Conservation (phyloP, 1,140 invertebrate species). For the Xylocopa sonorina region DNA sequence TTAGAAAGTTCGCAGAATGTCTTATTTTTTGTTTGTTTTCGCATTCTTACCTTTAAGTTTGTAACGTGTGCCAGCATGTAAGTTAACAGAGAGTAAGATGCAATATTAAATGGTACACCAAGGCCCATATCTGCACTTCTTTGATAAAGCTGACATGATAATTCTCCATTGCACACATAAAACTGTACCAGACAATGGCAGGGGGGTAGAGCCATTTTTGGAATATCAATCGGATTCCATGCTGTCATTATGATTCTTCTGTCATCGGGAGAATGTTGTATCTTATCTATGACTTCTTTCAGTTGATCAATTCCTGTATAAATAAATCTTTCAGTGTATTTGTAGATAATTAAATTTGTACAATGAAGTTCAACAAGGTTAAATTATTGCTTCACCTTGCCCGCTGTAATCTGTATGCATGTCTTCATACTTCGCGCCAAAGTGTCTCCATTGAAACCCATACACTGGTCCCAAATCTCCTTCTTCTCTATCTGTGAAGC, state of each 20-base stretch:
- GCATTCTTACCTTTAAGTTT: conserved; percentile 86
- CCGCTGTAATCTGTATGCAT: conserved; percentile 92
- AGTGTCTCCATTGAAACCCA: conserved; percentile 99
- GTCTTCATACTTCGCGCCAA: conserved; percentile 95
- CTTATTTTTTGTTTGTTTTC: conserved; percentile 14
- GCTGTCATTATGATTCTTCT: conserved; percentile 96
- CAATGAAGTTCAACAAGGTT: background rate
- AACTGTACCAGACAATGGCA: conserved; percentile 98
- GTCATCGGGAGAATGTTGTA: conserved; percentile 93
- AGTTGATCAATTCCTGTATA: conserved; percentile 92
- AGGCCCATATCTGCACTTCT: conserved; percentile 98
- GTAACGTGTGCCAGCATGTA: conserved; percentile 98
- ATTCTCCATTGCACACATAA: conserved; percentile 91
- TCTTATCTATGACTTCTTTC: conserved; percentile 90
- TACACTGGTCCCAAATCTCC: conserved; percentile 99
- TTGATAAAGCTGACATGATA: conserved; percentile 97
- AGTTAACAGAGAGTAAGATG: conserved; percentile 97
- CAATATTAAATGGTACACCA: conserved; percentile 99
- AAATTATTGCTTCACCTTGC: conserved; percentile 86
- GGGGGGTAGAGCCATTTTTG: conserved; percentile 97
- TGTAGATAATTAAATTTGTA: background rate
- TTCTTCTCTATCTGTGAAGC: conserved; percentile 93
- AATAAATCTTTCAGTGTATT: conserved; percentile 52
- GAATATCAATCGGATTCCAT: conserved; percentile 96
- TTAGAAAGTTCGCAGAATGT: too few species aligned